These are phyloP conservation scores for Empidonax alnorum DNA, from an alignment of 2,113 vertebrate genomes.

Conservation along the genomic window DNA sequence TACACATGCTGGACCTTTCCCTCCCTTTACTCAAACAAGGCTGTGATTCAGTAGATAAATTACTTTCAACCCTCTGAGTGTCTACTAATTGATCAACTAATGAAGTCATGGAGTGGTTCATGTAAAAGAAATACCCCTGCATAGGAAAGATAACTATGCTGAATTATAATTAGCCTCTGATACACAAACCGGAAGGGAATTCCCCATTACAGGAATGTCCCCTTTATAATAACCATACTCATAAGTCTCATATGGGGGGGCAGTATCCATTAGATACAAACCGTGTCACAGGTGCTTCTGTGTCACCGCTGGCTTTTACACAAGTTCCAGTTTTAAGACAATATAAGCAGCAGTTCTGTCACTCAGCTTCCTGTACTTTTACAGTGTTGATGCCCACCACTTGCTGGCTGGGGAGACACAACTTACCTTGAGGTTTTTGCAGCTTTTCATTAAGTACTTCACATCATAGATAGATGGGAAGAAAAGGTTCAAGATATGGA, in stretches of 20 bases:
- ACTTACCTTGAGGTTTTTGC: conserved; percentile 97
- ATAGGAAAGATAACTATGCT: not conserved
- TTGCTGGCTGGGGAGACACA: not conserved
- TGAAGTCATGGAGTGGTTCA: not conserved
- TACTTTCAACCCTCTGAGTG: not conserved
- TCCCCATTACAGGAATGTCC: not conserved
- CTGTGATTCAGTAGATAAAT: conserved; percentile 18
- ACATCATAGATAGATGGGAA: conserved; percentile 98
- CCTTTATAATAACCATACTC: not conserved
- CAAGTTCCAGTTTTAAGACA: not conserved
- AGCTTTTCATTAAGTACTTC: conserved; percentile 99
- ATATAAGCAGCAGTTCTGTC: not conserved
- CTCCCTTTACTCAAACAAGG: not conserved
- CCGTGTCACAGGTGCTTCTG: not conserved
- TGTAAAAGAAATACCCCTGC: not conserved
- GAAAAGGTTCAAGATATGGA: conserved; percentile 97
- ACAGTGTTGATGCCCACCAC: not conserved
- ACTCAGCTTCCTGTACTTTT: not conserved
- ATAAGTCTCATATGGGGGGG: not conserved
- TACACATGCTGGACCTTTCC: not conserved
- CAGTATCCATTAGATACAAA: not conserved
- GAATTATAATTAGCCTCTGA: not conserved
- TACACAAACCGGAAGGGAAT: not conserved
- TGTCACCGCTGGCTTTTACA: not conserved
- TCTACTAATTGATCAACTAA: not conserved